Evolutionary conservation across 1,140 invertebrate genomes (phyloP), one percentile per base, ranked within the genome.

Genomic region (Panagrolaimus sp.): DNA sequence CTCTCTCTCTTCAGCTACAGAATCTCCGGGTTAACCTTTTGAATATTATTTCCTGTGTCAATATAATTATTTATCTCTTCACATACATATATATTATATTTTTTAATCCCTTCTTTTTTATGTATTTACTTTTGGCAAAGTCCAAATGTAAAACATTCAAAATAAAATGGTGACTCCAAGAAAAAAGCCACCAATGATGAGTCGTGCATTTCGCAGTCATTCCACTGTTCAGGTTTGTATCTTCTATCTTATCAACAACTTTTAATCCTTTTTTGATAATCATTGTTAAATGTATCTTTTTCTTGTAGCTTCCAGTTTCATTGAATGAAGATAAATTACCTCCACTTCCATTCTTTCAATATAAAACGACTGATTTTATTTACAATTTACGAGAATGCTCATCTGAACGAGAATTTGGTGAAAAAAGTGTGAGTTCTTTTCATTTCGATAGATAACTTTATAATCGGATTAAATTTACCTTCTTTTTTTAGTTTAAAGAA

Each of bases 401-500:
- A 24, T 17, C 64, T 10, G 72, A 73, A 47, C 38, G 72, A 63
- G 14, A 32, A 26, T 75, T 32, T 46, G 44, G 71, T 9, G 70
- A 71, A n/a, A 72, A 32, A 24, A 71, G 46, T 63, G 70, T 71
- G 24, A 58, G 69, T 68, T 21, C 15, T 26, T 68, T 28, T 43
- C 14, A 14, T 7, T 44, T 44, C 32, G 7, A 4, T 24, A 21
- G 17, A 7, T 0, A 9, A 1, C 7, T 38, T 38, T 38, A 4
- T 38, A 1, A 38, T 38, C 32, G 2, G 32, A 38, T 38, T 21
- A 52, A 17, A 26, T 52, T 58, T 17, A 69, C 24, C 8, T 10
- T 32, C 17, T 21, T 17, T 1, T 77, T 80, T 76, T 44, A 80
- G 78, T 70, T 81, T 32, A 74, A 79, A 64, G 58, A 81, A n/a